Percentiles rank a stretch among this genome's conserved stretches.
phyloP scores from a whole-genome alignment of 2,888 invertebrate genomes.

The Periphyllus acericola region DNA sequence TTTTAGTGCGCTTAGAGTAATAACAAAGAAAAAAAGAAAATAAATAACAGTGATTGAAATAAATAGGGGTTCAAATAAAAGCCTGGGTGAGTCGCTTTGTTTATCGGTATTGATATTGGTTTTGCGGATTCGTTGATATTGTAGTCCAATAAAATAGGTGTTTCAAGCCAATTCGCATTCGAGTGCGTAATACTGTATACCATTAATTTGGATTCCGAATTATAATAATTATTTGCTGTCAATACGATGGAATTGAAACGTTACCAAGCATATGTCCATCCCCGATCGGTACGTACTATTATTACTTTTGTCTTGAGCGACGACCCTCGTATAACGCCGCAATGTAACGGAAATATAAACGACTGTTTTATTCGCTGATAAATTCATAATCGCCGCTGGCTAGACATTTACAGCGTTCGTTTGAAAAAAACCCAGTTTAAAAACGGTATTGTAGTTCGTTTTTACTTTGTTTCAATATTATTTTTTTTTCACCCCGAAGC shows the following conservation, averaged over 20 bases:
- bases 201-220: not conserved
- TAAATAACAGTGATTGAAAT: not conserved
- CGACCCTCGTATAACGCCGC: too few relatives aligned
- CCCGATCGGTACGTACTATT: not conserved
- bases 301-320: not conserved
- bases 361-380: too few relatives aligned
- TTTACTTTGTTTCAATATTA: too few relatives aligned
- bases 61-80: not conserved
- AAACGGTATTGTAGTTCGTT: too few relatives aligned
- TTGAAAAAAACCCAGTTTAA: too few relatives aligned
- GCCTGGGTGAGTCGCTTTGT: not conserved
- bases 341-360: too few relatives aligned
- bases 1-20: not conserved
- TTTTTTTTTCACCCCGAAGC: too few relatives aligned
- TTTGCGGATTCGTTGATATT: not conserved
- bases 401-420: too few relatives aligned
- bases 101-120: not conserved
- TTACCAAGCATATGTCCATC: not conserved
- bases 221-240: not conserved
- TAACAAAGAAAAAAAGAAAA: not conserved
- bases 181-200: not conserved
- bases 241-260: not conserved
- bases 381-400: too few relatives aligned
- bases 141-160: not conserved
- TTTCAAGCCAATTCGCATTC: not conserved